A percentile compares a stretch with the other conserved stretches of the same genome.
Conservation (phyloP, 2,113 vertebrate species). For the Platycercus adscitus region DNA sequence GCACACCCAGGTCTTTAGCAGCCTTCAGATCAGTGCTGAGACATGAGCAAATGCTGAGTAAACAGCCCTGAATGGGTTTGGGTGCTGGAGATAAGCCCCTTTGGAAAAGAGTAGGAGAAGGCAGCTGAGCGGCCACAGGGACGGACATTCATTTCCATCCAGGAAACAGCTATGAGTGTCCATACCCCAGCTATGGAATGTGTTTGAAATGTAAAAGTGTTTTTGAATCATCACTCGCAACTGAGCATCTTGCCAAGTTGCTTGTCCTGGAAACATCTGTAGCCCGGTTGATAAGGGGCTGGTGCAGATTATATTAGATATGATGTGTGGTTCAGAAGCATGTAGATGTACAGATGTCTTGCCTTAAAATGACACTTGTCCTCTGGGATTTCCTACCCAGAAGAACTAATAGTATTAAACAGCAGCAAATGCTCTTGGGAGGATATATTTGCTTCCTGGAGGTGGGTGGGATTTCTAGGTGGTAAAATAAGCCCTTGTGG, state of each 20-base stretch:
- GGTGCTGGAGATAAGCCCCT: background rate
- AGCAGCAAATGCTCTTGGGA: background rate
- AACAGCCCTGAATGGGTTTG: background rate
- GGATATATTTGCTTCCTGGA: background rate
- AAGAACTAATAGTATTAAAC: background rate
- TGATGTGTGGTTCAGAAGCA: background rate
- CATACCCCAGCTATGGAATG: background rate
- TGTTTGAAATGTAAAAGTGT: background rate
- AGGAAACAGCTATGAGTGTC: background rate
- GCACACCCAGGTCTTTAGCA: background rate
- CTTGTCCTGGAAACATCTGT: background rate
- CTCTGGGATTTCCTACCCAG: background rate
- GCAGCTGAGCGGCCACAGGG: rapidly evolving
- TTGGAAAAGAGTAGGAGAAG: background rate
- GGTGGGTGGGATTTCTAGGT: background rate
- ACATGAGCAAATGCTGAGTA: background rate
- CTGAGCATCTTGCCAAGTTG: background rate
- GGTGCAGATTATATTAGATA: background rate
- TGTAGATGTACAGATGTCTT: background rate
- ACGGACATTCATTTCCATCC: background rate
- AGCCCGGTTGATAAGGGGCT: background rate
- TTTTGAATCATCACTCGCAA: background rate
- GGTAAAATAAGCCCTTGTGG: background rate
- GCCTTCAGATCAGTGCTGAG: background rate
- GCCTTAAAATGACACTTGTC: background rate